phyloP scores from a whole-genome alignment of 37 sponge, comb jelly and placozoan genomes.

The Beroe forskalii region DNA sequence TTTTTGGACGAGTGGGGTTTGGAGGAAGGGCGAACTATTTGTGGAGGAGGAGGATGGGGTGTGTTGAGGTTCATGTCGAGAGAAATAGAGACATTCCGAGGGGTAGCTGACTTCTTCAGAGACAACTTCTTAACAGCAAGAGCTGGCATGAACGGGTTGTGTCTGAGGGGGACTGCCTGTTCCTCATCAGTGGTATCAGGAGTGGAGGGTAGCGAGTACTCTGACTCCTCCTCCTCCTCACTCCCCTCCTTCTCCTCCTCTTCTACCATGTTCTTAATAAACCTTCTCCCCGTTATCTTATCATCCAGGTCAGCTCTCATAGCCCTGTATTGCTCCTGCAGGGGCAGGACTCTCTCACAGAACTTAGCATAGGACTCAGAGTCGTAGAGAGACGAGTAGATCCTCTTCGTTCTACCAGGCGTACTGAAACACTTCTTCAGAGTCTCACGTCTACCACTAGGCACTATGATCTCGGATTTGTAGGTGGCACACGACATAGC shows the following conservation, averaged over 20 bases:
- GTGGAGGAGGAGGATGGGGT: no score
- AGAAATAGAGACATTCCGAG: background rate
- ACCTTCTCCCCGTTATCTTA: background rate
- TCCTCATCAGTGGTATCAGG: background rate
- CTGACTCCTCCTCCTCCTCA: background rate
- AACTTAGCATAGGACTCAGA: background rate
- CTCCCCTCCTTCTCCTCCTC: background rate
- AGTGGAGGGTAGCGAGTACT: background rate
- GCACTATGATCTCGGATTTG: no score
- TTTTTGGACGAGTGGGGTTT: no score
- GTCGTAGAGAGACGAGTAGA: background rate
- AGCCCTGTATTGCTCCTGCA: constrained; percentile 12
- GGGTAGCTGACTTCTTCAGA: background rate
- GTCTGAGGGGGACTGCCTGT: background rate
- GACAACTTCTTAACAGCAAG: background rate
- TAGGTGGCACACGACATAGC: background rate
- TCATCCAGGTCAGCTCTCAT: background rate
- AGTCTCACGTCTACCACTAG: no score
- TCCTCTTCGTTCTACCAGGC: background rate
- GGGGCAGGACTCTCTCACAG: background rate
- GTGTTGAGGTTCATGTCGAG: no score
- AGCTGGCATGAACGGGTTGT: background rate
- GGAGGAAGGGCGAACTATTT: no score
- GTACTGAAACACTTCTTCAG: background rate
- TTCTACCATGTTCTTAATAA: no score